Conservation (phyloP, 2,797 vertebrate species). For the Lepus townsendii region DNA sequence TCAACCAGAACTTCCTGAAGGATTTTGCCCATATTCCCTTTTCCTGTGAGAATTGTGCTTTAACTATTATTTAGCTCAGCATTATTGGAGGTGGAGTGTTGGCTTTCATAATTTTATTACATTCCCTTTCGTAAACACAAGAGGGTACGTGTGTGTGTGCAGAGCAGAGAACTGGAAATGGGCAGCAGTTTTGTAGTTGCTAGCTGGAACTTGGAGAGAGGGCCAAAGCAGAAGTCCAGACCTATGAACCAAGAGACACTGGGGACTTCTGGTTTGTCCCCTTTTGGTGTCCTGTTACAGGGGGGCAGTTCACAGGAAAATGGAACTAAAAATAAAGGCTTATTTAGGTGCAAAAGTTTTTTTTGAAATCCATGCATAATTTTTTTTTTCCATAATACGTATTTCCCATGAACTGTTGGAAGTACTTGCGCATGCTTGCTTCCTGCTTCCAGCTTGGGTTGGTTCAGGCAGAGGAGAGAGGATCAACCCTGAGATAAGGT, state of each 20-base stretch:
- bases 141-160: not conserved
- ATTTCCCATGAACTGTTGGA: no score
- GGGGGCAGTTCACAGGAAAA: not conserved
- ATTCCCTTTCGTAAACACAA: not conserved
- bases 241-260: not conserved
- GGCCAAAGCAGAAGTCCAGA: not conserved
- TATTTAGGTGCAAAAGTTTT: no score
- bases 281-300: not conserved
- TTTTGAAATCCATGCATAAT: no score
- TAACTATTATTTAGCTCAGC: not conserved
- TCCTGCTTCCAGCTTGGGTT: not conserved
- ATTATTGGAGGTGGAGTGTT: not conserved
- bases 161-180: not conserved
- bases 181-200: not conserved
- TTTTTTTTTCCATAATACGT: no score
- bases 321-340: no score
- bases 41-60: not conserved
- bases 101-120: not conserved
- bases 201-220: constrained; percentile 7
- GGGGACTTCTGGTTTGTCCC: not conserved
- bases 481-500: not conserved
- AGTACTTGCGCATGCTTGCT: not conserved
- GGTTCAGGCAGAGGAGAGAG: not conserved
- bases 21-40: not conserved
- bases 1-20: constrained; percentile 12